A percentile compares a stretch with the other conserved stretches of the same genome.
These are phyloP conservation scores for Macrostomum lignano DNA, from an alignment of 1,140 invertebrate genomes.

Conservation along the genomic window DNA sequence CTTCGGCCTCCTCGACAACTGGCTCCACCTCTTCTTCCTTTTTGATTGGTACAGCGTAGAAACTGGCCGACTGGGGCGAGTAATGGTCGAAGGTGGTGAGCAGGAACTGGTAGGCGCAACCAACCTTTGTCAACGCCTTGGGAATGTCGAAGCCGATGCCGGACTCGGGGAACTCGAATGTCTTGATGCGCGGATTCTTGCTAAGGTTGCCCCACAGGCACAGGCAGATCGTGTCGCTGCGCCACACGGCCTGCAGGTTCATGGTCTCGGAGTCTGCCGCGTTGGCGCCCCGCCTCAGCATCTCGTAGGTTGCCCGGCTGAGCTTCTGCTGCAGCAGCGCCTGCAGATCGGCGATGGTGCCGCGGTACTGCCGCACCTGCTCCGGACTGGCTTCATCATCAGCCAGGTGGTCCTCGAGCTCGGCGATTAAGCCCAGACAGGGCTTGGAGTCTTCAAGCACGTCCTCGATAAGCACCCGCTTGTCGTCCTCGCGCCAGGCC, in stretches of 20 bases:
- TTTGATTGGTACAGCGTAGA: slow-evolving; percentile 10
- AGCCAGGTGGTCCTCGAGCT: no score
- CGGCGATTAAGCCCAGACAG: no score
- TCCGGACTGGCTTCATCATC: no score
- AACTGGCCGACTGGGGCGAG: slow-evolving; percentile 17
- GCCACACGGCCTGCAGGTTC: slow-evolving; percentile 15
- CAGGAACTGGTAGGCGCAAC: slow-evolving; percentile 16
- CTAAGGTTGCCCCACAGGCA: slow-evolving; percentile 27
- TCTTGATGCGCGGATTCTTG: slow-evolving; percentile 17
- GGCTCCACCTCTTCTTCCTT: slow-evolving; percentile 12
- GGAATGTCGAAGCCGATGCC: slow-evolving; percentile 22
- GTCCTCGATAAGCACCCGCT: no score
- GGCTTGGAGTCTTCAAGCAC: no score
- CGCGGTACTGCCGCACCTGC: no score
- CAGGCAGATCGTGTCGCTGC: slow-evolving; percentile 14
- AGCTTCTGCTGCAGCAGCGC: slow-evolving; percentile 16
- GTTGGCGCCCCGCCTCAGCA: slow-evolving; percentile 16
- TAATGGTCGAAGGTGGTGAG: slow-evolving; percentile 22
- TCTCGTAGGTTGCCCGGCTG: slow-evolving; percentile 13
- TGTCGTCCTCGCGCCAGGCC: no score
- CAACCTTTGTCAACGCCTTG: slow-evolving; percentile 14
- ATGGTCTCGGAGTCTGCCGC: slow-evolving; percentile 17
- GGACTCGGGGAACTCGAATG: slow-evolving; percentile 17
- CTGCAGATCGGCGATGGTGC: slow-evolving; percentile 18
- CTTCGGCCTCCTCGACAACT: no score